Evolutionary conservation across 2,888 invertebrate genomes (phyloP), one percentile per base, ranked within the genome.

Genomic region (Ophion costatus): DNA sequence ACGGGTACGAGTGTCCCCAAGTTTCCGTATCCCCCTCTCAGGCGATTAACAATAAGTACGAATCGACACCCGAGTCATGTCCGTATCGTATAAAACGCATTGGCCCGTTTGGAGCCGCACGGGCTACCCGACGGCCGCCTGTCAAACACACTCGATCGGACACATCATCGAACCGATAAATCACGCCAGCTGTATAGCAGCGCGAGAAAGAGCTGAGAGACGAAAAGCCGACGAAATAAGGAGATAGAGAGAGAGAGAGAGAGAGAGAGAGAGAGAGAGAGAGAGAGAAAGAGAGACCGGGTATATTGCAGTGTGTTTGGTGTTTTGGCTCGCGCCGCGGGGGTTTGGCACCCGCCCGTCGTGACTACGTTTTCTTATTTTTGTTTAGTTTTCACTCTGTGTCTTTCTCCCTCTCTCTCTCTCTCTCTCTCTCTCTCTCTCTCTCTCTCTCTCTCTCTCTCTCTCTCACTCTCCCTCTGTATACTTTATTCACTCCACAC

Each of bases 311-410:
- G 85, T 89, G 88, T 90, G 89, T 89, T 89, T 87, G 87, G 89
- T 92, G 91, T 93, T 93, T 93, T 92, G 92, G 90, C 90, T 91
- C 90, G 89, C 93, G 83, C 93, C 87, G 88, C 91, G 90, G 92
- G 93, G 87, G 91, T 88, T 90, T 89, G 86, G 89, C 90, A 88
- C 88, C 89, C 90, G 89, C 86, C 85, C 42, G 87, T 82, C 77
- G 88, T 86, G 86, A 87, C 87, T 87, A 85, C 85, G 87, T 87
- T 87, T 84, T 85, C 61, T 67, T 83, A 74, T n/a, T 71, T 57
- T 76, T 64, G 74, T 64, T 74, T 70, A n/a, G n/a, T 29, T 59
- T 57, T 59, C 42, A 22, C 22, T 17, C 20, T 71, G 20, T 82
- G 76, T 84, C 11, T 63, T 17, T 84, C 11, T 63, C 20, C 76